Conservation (phyloP, 2,888 invertebrate genomes). For the Torymus aiolomorphi region DNA sequence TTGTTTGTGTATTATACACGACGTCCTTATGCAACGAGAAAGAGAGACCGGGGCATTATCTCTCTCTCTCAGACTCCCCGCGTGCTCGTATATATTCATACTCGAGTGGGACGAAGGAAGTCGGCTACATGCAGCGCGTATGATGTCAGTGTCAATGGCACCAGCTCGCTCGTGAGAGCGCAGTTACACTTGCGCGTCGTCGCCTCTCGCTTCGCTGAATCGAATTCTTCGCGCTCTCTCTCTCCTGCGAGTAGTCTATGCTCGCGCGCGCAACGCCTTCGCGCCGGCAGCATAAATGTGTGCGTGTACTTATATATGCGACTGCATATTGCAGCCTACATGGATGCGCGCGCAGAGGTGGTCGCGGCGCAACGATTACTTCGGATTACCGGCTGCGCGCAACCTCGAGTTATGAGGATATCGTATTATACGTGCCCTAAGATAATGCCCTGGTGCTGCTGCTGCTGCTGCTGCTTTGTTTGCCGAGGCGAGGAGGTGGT, state of each 20-base stretch:
- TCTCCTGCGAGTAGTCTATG: too few species aligned
- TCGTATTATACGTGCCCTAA: neutral
- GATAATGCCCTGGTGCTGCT: too few species aligned
- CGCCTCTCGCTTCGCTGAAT: slow-evolving; percentile 70
- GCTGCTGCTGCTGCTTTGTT: too few species aligned
- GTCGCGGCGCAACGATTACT: slow-evolving; percentile 58
- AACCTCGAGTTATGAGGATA: neutral
- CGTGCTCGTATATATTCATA: slow-evolving; percentile 61
- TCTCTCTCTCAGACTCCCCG: slow-evolving; percentile 52
- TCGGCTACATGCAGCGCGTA: slow-evolving; percentile 52
- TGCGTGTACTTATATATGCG: neutral
- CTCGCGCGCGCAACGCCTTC: slow-evolving; percentile 27
- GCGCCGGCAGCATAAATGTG: too few species aligned
- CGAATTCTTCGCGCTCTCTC: slow-evolving; percentile 65
- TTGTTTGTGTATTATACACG: slow-evolving; percentile 38
- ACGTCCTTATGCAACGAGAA: slow-evolving; percentile 62
- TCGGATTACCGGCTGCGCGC: slow-evolving; percentile 47
- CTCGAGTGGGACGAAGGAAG: slow-evolving; percentile 59
- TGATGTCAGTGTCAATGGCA: slow-evolving; percentile 74
- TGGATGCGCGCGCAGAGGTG: neutral
- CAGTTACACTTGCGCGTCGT: slow-evolving; percentile 60
- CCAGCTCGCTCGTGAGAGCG: slow-evolving; percentile 62
- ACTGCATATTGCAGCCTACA: too few species aligned
- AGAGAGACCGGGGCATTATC: slow-evolving; percentile 26
- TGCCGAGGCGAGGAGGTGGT: too few species aligned